Percentiles rank a stretch among this genome's conserved stretches.
phyloP scores from a whole-genome alignment of 2,113 vertebrate genomes.

The Prietella phreatophila region DNA sequence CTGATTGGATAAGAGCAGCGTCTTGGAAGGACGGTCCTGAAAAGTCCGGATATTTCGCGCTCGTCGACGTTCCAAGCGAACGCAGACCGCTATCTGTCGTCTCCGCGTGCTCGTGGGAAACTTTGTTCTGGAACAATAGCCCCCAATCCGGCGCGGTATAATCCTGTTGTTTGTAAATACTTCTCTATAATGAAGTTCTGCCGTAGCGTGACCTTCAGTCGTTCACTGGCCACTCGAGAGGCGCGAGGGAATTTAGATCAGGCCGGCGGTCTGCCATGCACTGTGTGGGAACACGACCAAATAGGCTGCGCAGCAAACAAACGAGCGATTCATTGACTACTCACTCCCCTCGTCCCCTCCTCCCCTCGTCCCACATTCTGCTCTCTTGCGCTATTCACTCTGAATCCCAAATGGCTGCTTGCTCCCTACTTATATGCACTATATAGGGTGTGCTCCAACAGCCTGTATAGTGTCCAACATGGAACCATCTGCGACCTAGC shows the following conservation, averaged over 20 bases:
- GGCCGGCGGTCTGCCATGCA: conserved; percentile 72
- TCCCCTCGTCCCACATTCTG: conserved; percentile 19
- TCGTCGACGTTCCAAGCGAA: neutral
- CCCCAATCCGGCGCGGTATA: conserved; percentile 67
- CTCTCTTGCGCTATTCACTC: neutral
- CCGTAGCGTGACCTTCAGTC: conserved; percentile 70
- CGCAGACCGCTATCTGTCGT: conserved; percentile 36
- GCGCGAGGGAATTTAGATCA: conserved; percentile 76
- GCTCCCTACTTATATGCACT: neutral
- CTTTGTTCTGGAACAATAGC: conserved; percentile 46
- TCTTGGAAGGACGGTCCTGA: neutral
- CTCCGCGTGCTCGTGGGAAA: conserved; percentile 29
- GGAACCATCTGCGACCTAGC: neutral
- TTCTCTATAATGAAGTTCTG: conserved; percentile 83
- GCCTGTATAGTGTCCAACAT: neutral
- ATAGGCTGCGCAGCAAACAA: conserved; percentile 74
- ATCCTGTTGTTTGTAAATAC: conserved; percentile 87
- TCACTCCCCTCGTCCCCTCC: conserved; percentile 12
- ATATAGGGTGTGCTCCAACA: neutral
- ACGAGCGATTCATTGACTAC: conserved; percentile 63
- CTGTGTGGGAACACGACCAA: conserved; percentile 82
- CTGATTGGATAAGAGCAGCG: neutral
- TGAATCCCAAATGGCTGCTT: conserved; percentile 7
- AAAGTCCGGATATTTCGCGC: neutral
- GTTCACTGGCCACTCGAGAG: conserved; percentile 73